These are phyloP conservation scores for Dorcus parallelipipedus DNA, from an alignment of 2,888 invertebrate genomes.

Conservation along the genomic window DNA sequence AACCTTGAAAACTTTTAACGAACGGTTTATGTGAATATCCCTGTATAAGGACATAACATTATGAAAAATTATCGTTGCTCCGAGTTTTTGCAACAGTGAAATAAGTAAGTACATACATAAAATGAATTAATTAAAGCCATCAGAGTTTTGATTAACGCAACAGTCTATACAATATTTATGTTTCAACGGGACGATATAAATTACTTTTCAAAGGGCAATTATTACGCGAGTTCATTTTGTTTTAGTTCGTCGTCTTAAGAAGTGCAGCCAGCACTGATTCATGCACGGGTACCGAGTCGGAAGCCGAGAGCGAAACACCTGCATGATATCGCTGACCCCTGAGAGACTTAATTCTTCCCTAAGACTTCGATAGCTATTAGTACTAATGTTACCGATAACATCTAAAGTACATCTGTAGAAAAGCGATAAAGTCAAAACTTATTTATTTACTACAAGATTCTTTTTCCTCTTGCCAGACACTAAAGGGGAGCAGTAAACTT, in stretches of 20 bases:
- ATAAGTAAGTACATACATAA: too few species aligned
- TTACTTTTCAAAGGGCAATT: background rate
- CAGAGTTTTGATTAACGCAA: too few species aligned
- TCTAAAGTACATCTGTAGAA: constrained; percentile 6
- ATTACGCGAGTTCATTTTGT: background rate
- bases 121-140: too few species aligned
- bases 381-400: constrained; percentile 8
- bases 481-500: too few species aligned
- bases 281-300: constrained; percentile 2
- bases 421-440: too few species aligned
- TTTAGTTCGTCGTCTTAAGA: constrained; percentile 1
- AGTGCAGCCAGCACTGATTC: constrained; percentile 13
- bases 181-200: background rate
- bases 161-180: background rate
- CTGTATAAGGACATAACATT: too few species aligned
- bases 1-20: too few species aligned
- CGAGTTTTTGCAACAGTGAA: too few species aligned
- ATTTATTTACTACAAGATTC: too few species aligned
- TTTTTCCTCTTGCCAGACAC: too few species aligned
- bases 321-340: constrained; percentile 17
- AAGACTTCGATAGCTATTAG: constrained; percentile 13
- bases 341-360: constrained; percentile 1
- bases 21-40: too few species aligned
- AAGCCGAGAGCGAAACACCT: constrained; percentile 26
- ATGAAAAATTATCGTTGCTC: too few species aligned